These are phyloP conservation scores for Agapornis roseicollis DNA, from an alignment of 2,113 vertebrate genomes.

Conservation along the genomic window DNA sequence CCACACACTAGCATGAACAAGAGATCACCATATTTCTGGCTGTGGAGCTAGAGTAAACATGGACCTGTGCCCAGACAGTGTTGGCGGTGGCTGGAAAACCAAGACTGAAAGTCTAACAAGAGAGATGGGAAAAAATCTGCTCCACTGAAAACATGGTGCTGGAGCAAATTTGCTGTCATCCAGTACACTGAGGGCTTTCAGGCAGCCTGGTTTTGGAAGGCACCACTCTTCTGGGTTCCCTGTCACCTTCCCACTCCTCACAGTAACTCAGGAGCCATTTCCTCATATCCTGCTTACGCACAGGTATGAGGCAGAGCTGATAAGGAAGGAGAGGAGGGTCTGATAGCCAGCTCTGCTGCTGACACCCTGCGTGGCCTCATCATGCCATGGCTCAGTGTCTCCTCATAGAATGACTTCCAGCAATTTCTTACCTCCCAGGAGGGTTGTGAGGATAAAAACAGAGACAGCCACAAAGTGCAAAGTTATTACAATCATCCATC, in stretches of 20 bases:
- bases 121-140: slow-evolving; percentile 9
- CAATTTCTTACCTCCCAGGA: neutral
- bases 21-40: slow-evolving; percentile 50
- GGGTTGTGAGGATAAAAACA: neutral
- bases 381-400: neutral
- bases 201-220: neutral
- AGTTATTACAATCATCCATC: neutral
- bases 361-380: neutral
- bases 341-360: fast-evolving
- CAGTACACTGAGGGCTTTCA: neutral
- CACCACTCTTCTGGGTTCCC: neutral
- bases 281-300: neutral
- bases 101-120: neutral
- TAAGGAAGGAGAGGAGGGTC: neutral
- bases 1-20: slow-evolving; percentile 24
- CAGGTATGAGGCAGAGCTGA: neutral
- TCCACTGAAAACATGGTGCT: neutral
- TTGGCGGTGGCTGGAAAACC: slow-evolving; percentile 13
- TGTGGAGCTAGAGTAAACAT: slow-evolving; percentile 53
- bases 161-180: neutral
- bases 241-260: neutral
- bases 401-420: slow-evolving; percentile 6
- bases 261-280: neutral
- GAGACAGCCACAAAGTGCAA: neutral
- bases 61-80: slow-evolving; percentile 50